Conservation (phyloP, 2,113 vertebrate genomes). For the Chaetodon trifascialis region DNA sequence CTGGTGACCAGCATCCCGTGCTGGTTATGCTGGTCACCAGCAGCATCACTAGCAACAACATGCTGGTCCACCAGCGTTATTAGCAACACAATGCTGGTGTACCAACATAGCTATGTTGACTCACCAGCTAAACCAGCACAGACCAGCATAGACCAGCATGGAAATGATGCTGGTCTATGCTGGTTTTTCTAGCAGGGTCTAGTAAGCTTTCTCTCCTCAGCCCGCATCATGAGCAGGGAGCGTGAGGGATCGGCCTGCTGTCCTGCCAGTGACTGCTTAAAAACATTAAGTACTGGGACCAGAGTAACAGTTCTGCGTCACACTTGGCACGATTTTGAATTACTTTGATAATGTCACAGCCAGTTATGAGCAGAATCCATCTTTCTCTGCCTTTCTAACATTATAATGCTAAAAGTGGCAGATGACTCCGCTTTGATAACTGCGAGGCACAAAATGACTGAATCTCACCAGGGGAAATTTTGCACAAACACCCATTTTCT, state of each 20-base stretch:
- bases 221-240: background rate
- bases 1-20: too few species aligned
- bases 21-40: too few species aligned
- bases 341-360: background rate
- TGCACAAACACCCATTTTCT: conserved; percentile 13
- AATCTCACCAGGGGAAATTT: background rate
- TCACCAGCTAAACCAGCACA: too few species aligned
- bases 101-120: too few species aligned
- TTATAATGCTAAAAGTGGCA: background rate
- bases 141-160: too few species aligned
- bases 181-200: too few species aligned
- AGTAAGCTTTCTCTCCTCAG: background rate
- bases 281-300: background rate
- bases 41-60: too few species aligned
- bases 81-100: too few species aligned
- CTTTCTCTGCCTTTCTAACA: background rate
- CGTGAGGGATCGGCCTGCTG: background rate
- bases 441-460: background rate
- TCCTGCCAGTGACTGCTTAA: too few species aligned
- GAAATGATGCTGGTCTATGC: too few species aligned
- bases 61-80: too few species aligned
- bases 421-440: background rate
- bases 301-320: background rate
- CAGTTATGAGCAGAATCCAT: background rate
- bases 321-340: background rate